Evolutionary conservation across 1,140 invertebrate species (phyloP).

Genomic region (Drosophila miranda): DNA sequence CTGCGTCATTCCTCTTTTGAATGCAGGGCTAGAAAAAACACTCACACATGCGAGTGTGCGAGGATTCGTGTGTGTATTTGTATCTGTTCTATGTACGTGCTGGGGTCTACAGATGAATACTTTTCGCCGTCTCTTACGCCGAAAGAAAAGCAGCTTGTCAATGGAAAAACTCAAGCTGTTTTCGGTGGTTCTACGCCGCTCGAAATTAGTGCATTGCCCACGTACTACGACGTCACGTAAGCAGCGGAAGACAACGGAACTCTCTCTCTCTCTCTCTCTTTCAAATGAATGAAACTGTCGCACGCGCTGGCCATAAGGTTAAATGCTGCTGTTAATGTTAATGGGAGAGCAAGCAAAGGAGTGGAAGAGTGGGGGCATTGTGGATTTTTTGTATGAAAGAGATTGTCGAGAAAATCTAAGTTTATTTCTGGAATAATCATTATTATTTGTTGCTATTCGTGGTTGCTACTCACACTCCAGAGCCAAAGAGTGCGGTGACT

Average conservation of each 20-base stretch:
- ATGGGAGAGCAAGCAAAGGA: not conserved
- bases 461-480: too few relatives aligned
- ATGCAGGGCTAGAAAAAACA: constrained; percentile 20
- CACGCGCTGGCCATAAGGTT: constrained; percentile 56
- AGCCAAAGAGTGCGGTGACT: not conserved
- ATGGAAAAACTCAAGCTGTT: constrained; percentile 53
- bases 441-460: too few relatives aligned
- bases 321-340: constrained; percentile 21
- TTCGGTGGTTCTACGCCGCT: not conserved
- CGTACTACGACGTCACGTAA: constrained; percentile 35
- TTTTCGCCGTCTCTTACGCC: constrained; percentile 57
- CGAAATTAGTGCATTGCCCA: constrained; percentile 52
- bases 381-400: too few relatives aligned
- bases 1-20: constrained; percentile 40
- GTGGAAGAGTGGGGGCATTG: not conserved
- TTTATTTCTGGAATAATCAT: too few relatives aligned
- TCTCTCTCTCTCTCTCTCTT: constrained; percentile 4
- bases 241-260: constrained; percentile 5
- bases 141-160: constrained; percentile 47
- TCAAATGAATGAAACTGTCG: constrained; percentile 33
- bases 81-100: constrained; percentile 48
- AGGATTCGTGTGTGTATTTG: not conserved
- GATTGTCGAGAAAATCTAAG: too few relatives aligned
- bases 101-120: constrained; percentile 37
- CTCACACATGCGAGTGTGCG: constrained; percentile 8